Base-by-base conservation (phyloP, 2,113 vertebrate species). In the Rhea pennata region DNA sequence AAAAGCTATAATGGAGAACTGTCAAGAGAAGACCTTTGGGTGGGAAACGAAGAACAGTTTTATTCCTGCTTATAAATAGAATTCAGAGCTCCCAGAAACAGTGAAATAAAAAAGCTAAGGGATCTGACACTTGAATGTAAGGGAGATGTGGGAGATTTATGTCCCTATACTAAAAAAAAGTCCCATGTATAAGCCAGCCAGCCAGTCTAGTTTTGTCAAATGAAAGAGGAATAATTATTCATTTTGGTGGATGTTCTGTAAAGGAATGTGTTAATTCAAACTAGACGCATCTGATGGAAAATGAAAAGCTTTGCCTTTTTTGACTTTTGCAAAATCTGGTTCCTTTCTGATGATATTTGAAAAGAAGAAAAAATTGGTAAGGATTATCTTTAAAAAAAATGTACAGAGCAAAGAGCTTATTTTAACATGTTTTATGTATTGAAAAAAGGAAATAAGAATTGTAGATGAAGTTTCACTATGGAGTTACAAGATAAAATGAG, bases 51-150 rank as follows among this genome's bases (percentile, higher is more conserved):
- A 84, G 50, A 94, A 51, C 39, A 56, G 54, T 77, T 92, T 84
- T 75, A 93, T 87, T 88, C 53, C 33, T 74, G 20, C 59, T 17
- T 85, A 92, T 92, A 93, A 95, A 93, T 69, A 91, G 87, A 92
- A 95, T 91, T 91, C 80, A 90, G 90, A 87, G 80, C 64, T 94
- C 54, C 48, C 50, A 82, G 91, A 95, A 67, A 71, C 4, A 82
- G 10, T 71, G 75, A 86, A 80, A 76, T 87, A 79, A 76, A 92
- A 92, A 89, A 77, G 14, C 46, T 44, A 65, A 87, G 33, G 80
- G 53, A 88, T 85, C 85, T 90, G 83, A 87, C 83, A 87, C 21
- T 92, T 84, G 62, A 22, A 82, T 86, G 8, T 76, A 91, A 76
- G 76, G 59, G 44, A 79, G 77, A 64, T 26, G 15, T 79, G 40